These are phyloP conservation scores for Dendrophyllia cribrosa DNA, from an alignment of 64 coral and sea anemone species.

Conservation along the genomic window DNA sequence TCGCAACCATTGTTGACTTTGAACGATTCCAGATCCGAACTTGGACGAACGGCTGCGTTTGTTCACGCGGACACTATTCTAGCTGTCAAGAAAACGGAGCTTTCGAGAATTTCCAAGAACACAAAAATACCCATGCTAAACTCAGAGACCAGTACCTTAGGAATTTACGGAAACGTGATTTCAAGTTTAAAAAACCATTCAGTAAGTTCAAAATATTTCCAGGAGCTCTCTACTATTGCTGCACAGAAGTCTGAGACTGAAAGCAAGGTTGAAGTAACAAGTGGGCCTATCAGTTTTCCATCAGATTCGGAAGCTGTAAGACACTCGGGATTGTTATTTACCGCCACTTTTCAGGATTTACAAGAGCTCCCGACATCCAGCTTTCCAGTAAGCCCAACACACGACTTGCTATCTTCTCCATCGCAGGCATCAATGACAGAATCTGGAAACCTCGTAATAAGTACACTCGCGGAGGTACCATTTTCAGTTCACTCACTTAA, in stretches of 20 bases:
- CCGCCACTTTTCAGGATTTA: not conserved
- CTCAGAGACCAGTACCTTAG: not conserved
- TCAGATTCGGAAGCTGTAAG: not conserved
- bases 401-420: not conserved
- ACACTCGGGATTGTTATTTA: not conserved
- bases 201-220: not conserved
- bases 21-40: conserved; percentile 59
- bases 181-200: not conserved
- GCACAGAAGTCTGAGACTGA: not conserved
- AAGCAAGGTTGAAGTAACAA: not conserved
- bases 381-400: not conserved
- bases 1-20: conserved; percentile 81
- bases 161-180: not conserved
- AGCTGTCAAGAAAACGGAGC: not conserved
- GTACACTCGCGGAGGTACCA: not conserved
- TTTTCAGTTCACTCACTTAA: not conserved
- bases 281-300: not conserved
- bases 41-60: conserved; percentile 61
- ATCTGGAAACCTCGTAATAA: not conserved
- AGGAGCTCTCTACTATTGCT: not conserved
- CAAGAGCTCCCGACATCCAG: not conserved
- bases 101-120: not conserved
- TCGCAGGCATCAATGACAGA: not conserved
- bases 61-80: not conserved
- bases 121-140: not conserved